Conservation (phyloP, 2,797 vertebrate species). For the Poeciliopsis paucimaculata region DNA sequence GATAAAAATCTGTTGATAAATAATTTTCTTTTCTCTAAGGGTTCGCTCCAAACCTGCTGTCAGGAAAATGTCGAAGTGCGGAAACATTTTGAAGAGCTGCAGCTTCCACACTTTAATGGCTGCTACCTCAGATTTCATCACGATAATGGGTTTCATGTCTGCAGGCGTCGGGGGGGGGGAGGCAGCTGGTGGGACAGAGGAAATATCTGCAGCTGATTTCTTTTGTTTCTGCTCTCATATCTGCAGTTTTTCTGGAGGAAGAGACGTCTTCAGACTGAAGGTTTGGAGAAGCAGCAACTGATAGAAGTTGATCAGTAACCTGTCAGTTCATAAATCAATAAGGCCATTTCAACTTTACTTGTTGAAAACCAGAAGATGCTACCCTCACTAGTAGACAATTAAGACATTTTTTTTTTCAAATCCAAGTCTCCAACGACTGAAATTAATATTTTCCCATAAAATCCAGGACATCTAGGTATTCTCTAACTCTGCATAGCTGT, state of each 20-base stretch:
- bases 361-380: neutral
- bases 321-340: neutral
- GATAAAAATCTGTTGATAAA: conserved; percentile 46
- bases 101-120: conserved; percentile 51
- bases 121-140: conserved; percentile 66
- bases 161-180: conserved; percentile 26
- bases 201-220: conserved; percentile 47
- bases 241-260: neutral
- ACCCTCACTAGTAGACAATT: neutral
- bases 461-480: neutral
- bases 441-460: neutral
- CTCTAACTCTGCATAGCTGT: neutral
- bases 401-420: neutral
- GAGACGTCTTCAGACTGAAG: neutral
- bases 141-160: conserved; percentile 68
- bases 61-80: conserved; percentile 29
- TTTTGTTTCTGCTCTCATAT: conserved; percentile 57
- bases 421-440: neutral
- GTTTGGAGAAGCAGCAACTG: neutral
- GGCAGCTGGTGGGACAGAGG: conserved; percentile 16
- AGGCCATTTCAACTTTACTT: too few relatives aligned
- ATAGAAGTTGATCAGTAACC: neutral
- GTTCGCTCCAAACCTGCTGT: conserved; percentile 12
- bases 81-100: conserved; percentile 31
- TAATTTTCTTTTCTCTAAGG: conserved; percentile 41